Conservation (phyloP, 2,797 vertebrate genomes). For the Eulemur albifrons region DNA sequence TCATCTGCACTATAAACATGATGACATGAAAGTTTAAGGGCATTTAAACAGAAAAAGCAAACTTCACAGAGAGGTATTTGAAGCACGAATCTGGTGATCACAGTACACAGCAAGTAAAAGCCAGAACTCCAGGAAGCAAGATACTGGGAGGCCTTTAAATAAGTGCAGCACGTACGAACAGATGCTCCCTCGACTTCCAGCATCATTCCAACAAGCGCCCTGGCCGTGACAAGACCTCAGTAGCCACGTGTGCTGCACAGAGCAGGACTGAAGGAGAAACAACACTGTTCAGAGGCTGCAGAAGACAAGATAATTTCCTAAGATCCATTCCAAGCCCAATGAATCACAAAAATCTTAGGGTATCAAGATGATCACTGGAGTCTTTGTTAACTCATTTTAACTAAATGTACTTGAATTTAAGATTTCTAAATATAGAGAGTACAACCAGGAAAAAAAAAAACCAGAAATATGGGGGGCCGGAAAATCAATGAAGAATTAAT, state of each 20-base stretch:
- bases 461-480: background rate
- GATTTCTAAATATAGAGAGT: background rate
- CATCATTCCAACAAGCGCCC: background rate
- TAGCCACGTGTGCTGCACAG: background rate
- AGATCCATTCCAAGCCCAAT: background rate
- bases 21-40: background rate
- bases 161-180: background rate
- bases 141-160: background rate
- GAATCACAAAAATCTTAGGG: background rate
- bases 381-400: background rate
- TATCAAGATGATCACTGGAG: background rate
- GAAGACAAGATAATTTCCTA: background rate
- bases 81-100: background rate
- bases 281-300: background rate
- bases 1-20: background rate
- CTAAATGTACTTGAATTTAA: background rate
- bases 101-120: background rate
- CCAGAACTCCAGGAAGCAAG: background rate
- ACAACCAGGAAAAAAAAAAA: background rate
- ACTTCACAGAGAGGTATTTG: background rate
- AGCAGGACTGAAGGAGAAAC: background rate
- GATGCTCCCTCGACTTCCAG: background rate
- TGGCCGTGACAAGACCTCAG: background rate
- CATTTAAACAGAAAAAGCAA: background rate
- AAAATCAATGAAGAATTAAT: slow-evolving; percentile 7